Base-by-base conservation (phyloP, 2,888 invertebrate genomes). In the Tortricodes alternella region DNA sequence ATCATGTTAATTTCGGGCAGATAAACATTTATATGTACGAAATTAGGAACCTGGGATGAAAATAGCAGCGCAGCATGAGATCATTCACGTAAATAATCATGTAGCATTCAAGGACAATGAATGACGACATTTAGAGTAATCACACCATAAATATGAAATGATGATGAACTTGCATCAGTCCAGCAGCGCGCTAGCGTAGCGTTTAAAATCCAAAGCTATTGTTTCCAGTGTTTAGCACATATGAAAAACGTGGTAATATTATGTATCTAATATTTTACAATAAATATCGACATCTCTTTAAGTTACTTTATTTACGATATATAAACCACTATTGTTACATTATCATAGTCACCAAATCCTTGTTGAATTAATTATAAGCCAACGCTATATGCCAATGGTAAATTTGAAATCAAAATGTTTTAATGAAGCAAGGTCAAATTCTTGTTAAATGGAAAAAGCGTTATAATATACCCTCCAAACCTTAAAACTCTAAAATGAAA, bases 291-390 rank as follows among this genome's bases (percentile, higher is more conserved):
- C 24, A 53, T 34, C 32, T 39, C 18, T 9, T 16, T 24, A n/a
- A 15, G 7, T n/a, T 41, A 48, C 13, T 23, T 16, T 32, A 18
- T 24, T 53, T 39, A 6, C n/a, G 29, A 16, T 46, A 37, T 34
- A 41, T 27, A 53, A 34, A 34, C 16, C 11, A 9, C 15, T 18
- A 19, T 24, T 44, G 44, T 46, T 51, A 46, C 13, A 70, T 68
- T 68, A 66, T 67, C 67, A 68, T 68, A 71, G 74, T 76, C 76
- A 83, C 82, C 83, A 79, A 79, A 76, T 79, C 78, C 74, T 70
- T 66, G 72, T 78, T 78, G 67, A 69, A 73, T 71, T 75, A 76
- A 74, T 73, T 59, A 64, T 67, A 78, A 78, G 76, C 73, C 73
- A 78, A 80, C 74, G 69, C n/a, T n/a, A n/a, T n/a, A n/a, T n/a